A percentile compares a stretch with the other conserved stretches of the same genome.
Conservation (phyloP, 2,888 invertebrate genomes). For the Ctena decussata region DNA sequence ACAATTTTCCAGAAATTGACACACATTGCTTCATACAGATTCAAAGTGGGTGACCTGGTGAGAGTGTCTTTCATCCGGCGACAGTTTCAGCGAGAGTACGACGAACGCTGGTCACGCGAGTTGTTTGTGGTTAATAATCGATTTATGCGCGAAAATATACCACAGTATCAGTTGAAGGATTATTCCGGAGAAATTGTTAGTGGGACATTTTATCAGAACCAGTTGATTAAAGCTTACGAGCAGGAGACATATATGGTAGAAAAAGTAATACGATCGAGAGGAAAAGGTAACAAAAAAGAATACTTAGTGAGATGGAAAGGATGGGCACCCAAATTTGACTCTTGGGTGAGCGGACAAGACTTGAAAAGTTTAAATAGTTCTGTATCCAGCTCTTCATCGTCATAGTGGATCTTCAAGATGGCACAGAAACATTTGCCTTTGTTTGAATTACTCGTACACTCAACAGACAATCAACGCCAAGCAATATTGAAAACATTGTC, state of each 20-base stretch:
- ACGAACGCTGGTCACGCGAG: constrained; percentile 41
- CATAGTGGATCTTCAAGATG: background rate
- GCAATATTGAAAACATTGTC: background rate
- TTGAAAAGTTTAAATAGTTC: background rate
- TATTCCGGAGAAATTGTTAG: constrained; percentile 30
- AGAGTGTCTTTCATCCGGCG: constrained; percentile 33
- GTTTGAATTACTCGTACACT: constrained; percentile 2
- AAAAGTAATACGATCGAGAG: background rate
- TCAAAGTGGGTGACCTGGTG: constrained; percentile 46
- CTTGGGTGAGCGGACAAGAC: background rate
- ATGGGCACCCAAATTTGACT: background rate
- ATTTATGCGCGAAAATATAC: constrained; percentile 27
- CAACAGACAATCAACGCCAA: constrained; percentile 4
- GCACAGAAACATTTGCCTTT: background rate
- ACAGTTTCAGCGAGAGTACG: constrained; percentile 43
- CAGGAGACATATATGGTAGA: background rate
- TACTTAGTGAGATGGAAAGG: constrained; percentile 13
- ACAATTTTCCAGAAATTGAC: background rate
- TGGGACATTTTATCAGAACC: constrained; percentile 33
- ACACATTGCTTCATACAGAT: background rate
- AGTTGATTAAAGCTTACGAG: constrained; percentile 10
- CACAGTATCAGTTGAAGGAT: constrained; percentile 41
- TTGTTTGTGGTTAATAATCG: constrained; percentile 40
- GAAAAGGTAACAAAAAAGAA: background rate
- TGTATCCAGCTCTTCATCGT: background rate